Base-by-base conservation (phyloP, 2,888 invertebrate species). In the Ganaspis brasiliensis region DNA sequence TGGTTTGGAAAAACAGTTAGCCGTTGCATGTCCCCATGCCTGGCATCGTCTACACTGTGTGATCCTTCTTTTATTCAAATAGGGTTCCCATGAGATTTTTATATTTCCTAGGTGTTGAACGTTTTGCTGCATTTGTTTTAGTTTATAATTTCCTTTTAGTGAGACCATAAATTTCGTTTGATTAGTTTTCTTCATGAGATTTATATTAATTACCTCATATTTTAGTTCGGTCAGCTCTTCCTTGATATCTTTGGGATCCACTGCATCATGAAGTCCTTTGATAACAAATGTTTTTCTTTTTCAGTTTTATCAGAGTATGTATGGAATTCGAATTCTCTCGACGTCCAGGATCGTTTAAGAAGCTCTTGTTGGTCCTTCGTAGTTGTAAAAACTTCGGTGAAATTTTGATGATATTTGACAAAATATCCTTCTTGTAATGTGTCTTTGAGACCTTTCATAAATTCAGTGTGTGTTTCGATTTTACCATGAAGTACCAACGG, bases 1-100 rank as follows among this genome's bases (percentile, higher is more conserved):
- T 12, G 84, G 81, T 19, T 67, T 24, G 0, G 72, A 82, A 26
- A 59, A 75, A 57, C 85, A 86, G 52, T 86, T 82, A 19, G 77
- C 40, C 0, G 85, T 86, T 4, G 85, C 87, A 75, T 88, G 87
- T 1, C 86, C 86, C 86, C 84, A 87, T 21, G 76, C 72, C 77
- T 88, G 87, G 56, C 87, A 89, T 26, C 83, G 67, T 26, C 85
- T 84, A 74, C 86, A 87, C 75, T 88, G 87, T 2, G 81, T 81
- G 6, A 85, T 79, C 73, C 74, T 73, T 63, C 77, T 81, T 10
- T 84, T 82, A 31, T 79, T 87, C 0, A 24, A 59, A 40, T 86
- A 83, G 6, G 74, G 67, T 73, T 82, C 81, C 86, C 86, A 86
- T 0, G 19, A 55, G 0, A 86, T 49, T 74, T 67, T 82, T 6